Conservation (phyloP, 1,140 invertebrate genomes). For the Camponotus floridanus region DNA sequence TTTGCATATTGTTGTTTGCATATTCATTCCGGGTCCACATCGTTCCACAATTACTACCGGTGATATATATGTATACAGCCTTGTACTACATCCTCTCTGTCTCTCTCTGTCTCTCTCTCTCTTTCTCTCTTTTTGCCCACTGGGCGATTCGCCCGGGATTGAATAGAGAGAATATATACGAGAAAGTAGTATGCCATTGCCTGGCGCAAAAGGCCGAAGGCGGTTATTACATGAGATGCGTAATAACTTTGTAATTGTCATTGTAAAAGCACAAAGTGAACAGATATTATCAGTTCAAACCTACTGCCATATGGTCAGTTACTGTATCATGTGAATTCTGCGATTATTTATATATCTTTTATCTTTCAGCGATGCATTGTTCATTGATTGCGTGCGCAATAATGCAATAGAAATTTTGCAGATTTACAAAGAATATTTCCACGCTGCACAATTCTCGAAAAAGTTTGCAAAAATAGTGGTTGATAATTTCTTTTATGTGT, state of each 20-base stretch:
- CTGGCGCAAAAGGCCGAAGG: constrained; percentile 30
- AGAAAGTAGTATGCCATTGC: constrained; percentile 58
- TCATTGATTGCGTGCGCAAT: background rate
- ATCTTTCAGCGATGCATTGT: background rate
- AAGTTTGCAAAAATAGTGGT: background rate
- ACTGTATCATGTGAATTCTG: background rate
- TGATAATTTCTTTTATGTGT: background rate
- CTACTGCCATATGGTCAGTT: background rate
- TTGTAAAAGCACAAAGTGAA: constrained; percentile 43
- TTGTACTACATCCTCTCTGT: background rate
- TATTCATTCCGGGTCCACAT: constrained; percentile 49
- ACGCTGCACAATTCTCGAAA: background rate
- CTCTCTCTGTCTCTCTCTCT: background rate
- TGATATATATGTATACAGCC: constrained; percentile 10
- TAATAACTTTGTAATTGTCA: constrained; percentile 57
- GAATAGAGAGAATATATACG: constrained; percentile 55
- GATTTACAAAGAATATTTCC: background rate
- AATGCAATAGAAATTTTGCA: background rate
- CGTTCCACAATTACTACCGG: constrained; percentile 42
- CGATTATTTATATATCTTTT: constrained; percentile 23
- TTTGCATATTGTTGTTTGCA: constrained; percentile 61
- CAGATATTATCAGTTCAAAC: constrained; percentile 19
- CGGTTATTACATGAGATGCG: constrained; percentile 7
- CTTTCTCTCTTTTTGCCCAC: too few species aligned
- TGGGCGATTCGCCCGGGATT: constrained; percentile 22